phyloP scores from a whole-genome alignment of 1,140 invertebrate genomes.

The Zaprionus davidi region DNA sequence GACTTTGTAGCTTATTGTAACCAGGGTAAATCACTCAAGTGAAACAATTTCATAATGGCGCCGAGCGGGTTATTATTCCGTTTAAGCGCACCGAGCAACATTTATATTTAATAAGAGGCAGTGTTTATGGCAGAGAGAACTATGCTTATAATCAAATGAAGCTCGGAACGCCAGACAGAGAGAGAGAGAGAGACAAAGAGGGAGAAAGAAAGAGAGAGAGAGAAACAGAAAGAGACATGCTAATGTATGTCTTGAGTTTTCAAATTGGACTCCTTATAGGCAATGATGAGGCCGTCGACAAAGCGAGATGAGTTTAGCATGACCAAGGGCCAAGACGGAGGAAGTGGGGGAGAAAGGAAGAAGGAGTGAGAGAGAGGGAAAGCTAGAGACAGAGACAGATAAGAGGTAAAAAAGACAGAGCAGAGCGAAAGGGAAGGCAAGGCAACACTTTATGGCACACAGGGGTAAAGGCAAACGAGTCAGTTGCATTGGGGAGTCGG shows the following conservation, averaged over 20 bases:
- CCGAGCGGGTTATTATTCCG: constrained; percentile 2
- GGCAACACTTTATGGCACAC: constrained; percentile 61
- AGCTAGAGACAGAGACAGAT: too few species aligned
- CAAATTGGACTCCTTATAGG: constrained; percentile 29
- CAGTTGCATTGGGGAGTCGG: constrained; percentile 58
- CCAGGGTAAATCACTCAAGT: not conserved
- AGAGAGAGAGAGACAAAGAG: not conserved
- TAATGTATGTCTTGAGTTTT: constrained; percentile 22
- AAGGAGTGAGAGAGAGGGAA: not conserved
- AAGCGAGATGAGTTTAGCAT: constrained; percentile 55
- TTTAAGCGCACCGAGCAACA: not conserved
- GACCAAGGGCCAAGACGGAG: constrained; percentile 57
- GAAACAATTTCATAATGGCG: not conserved
- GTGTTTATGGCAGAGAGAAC: constrained; percentile 1
- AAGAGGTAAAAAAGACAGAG: not conserved
- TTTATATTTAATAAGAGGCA: constrained; percentile 7
- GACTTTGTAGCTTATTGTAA: not conserved
- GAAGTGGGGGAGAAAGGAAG: constrained; percentile 17
- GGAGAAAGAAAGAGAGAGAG: not conserved
- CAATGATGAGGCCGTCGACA: constrained; percentile 28
- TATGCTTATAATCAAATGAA: constrained; percentile 17
- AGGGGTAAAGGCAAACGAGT: constrained; percentile 58
- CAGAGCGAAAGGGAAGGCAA: not conserved
- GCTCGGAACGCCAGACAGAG: not conserved
- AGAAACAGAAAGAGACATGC: not conserved